Conservation (phyloP, 92 coral and sea anemone species). For the Porites lobata region DNA sequence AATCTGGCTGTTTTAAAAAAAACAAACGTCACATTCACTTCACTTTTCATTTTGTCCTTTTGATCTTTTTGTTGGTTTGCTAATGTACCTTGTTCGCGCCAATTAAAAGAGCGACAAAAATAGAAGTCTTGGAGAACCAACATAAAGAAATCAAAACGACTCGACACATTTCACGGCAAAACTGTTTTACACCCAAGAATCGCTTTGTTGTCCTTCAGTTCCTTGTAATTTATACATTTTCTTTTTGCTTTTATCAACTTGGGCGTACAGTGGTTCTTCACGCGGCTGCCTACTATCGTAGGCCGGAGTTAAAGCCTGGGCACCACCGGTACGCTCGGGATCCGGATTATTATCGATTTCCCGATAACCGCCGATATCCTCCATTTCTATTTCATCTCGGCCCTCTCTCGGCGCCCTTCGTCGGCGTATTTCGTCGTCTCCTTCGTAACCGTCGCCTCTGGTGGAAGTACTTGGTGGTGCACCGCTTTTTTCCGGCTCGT, state of each 20-base stretch:
- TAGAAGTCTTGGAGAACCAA: neutral
- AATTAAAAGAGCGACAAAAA: neutral
- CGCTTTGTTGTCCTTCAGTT: slow-evolving; percentile 80
- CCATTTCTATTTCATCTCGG: slow-evolving; percentile 80
- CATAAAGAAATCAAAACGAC: neutral
- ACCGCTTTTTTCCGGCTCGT: slow-evolving; percentile 42
- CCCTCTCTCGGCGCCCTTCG: slow-evolving; percentile 57
- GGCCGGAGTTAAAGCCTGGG: slow-evolving; percentile 71
- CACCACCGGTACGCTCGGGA: slow-evolving; percentile 34
- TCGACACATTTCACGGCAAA: neutral
- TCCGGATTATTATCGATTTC: slow-evolving; percentile 51
- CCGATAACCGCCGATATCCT: slow-evolving; percentile 72
- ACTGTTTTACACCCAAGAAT: slow-evolving; percentile 91
- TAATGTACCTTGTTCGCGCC: neutral
- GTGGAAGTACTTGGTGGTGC: slow-evolving; percentile 64
- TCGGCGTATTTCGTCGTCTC: slow-evolving; percentile 79
- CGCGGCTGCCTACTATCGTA: slow-evolving; percentile 51
- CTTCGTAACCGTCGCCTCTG: slow-evolving; percentile 80
- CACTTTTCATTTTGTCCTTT: neutral
- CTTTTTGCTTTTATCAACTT: slow-evolving; percentile 90
- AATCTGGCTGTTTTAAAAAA: neutral
- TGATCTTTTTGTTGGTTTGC: neutral
- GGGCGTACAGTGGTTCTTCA: slow-evolving; percentile 81
- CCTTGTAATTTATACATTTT: slow-evolving; percentile 61
- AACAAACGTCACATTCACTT: neutral